Evolutionary conservation across 2,113 vertebrate species (phyloP), one percentile per base, ranked within the genome.

Genomic region (Antidorcas marsupialis): DNA sequence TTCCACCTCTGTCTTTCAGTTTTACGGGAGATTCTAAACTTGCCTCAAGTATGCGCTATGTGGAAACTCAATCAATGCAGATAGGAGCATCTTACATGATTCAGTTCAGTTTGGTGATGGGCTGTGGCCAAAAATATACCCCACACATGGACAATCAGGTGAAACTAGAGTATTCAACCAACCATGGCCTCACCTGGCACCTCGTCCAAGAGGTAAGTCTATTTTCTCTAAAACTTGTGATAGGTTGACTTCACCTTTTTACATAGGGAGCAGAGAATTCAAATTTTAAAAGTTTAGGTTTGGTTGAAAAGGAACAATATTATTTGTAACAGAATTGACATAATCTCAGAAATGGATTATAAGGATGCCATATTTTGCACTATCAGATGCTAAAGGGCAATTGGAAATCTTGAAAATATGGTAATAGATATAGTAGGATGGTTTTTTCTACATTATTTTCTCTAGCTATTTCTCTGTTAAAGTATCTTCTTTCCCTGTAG

Each of bases 1-100:
- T 97, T 81, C 93, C 50, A 79, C 30, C 47, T 94, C 94, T 97
- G 10, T 96, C 19, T 95, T 95, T 98, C 94, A 99, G 99, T 98
- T 99, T 99, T 92, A 99, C 99, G 64, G 99, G 99, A 76, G 99
- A 99, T 98, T 99, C 99, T 27, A 99, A 99, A 97, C 98, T 99
- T 45, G 99, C 99, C 60, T 99, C 99, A 5, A 99, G 99, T 71
- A 99, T 99, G 98, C 99, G 99, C 85, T 99, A 99, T 7, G 99
- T 99, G 95, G 99, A 99, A 98, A 99, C 99, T 14, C 99, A 99
- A 91, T 99, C 99, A 3, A 99, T 99, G 99, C 99, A 99, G 98
- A 99, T 99, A 1, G 99, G 99, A 55, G 99, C 99, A 0, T 99
- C 99, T 0, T 99, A 99, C 74, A 99, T 99, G 98, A 99, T 99